A percentile compares a stretch with the other conserved stretches of the same genome.
Evolutionary conservation across 1,140 invertebrate species (phyloP).

Genomic region (Liolophura sinensis): DNA sequence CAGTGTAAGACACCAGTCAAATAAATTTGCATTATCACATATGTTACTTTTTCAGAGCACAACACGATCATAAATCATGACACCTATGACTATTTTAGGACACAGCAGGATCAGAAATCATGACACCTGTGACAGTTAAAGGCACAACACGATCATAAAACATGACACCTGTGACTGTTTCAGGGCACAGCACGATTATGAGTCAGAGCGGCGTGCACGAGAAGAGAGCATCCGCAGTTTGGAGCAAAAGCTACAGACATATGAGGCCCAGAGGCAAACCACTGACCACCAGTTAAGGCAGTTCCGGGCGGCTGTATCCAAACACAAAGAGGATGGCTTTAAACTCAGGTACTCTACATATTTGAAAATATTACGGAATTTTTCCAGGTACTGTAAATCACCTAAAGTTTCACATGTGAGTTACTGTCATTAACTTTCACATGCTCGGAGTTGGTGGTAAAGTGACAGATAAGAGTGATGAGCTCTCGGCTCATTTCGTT

Average conservation of each 20-base stretch:
- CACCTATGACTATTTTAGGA: not conserved
- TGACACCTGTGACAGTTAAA: not conserved
- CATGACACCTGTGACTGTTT: slow-evolving; percentile 1
- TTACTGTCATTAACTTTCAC: no score
- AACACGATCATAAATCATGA: not conserved
- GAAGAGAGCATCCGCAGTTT: slow-evolving; percentile 38
- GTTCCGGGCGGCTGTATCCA: slow-evolving; percentile 36
- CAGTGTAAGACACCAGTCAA: no score
- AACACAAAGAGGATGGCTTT: slow-evolving; percentile 40
- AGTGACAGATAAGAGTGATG: no score
- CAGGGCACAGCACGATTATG: slow-evolving; percentile 50
- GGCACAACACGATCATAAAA: no score
- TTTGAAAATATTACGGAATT: no score
- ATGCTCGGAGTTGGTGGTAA: no score
- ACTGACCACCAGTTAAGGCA: slow-evolving; percentile 47
- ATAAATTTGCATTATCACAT: no score
- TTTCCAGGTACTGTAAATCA: not conserved
- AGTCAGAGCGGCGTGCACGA: slow-evolving; percentile 34
- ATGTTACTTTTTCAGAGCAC: no score
- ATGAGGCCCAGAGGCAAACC: slow-evolving; percentile 35
- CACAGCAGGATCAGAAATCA: not conserved
- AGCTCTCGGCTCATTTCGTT: no score
- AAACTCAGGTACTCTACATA: slow-evolving; percentile 23
- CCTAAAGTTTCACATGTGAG: no score
- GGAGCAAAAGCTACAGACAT: slow-evolving; percentile 28